A percentile compares a stretch with the other conserved stretches of the same genome.
These are phyloP conservation scores for Orthonychiurus folsomi DNA, from an alignment of 2,888 invertebrate species.

Conservation along the genomic window DNA sequence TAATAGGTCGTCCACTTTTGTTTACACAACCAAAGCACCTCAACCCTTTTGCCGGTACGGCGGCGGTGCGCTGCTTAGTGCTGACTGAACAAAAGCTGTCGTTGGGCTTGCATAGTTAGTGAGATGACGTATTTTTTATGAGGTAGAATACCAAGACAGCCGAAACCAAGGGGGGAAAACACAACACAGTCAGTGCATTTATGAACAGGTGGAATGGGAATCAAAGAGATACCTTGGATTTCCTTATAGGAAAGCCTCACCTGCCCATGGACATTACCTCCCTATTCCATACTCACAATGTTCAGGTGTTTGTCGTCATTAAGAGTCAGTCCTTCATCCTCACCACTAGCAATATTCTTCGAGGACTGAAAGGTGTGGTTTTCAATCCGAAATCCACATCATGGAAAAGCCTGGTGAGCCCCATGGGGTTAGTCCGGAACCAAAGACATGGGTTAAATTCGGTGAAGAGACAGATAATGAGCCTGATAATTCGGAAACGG, in stretches of 20 bases:
- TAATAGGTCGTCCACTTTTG: no score
- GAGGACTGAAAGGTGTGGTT: slow-evolving; percentile 1
- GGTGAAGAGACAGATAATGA: slow-evolving; percentile 24
- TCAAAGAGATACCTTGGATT: no score
- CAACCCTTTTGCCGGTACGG: no score
- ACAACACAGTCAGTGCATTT: background rate
- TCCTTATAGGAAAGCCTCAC: no score
- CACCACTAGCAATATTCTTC: no score
- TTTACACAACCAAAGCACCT: no score
- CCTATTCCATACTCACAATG: background rate
- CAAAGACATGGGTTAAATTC: slow-evolving; percentile 34
- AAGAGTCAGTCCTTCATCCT: background rate
- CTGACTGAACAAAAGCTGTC: no score
- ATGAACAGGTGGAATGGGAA: background rate
- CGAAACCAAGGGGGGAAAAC: background rate
- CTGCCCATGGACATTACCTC: background rate
- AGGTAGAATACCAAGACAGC: background rate
- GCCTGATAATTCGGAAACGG: slow-evolving; percentile 15
- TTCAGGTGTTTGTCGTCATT: background rate
- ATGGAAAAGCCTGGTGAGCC: background rate
- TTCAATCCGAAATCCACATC: background rate
- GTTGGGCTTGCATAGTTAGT: no score
- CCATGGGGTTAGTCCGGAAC: background rate
- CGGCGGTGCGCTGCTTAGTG: no score
- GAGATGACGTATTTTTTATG: background rate